Base-by-base conservation (phyloP, 2,113 vertebrate species). In the Carassius auratus region DNA sequence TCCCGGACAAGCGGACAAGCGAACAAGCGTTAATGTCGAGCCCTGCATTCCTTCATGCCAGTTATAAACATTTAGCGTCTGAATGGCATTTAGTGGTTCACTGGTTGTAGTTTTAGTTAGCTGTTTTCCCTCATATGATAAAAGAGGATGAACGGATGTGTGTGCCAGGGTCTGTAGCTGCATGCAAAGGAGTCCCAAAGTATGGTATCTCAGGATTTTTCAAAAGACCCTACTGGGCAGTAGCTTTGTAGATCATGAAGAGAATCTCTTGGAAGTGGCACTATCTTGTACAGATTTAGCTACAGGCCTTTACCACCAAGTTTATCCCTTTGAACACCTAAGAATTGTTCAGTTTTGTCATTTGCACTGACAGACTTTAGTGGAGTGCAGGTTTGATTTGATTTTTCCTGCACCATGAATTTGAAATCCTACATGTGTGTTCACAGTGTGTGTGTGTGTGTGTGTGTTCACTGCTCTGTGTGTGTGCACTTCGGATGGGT, bases 301-400 rank as follows among this genome's bases (percentile, higher is more conserved):
- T 83, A 59, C 33, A 42, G 81, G 50, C 68, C 36, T 83, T 74
- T 83, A 73, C 38, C 12, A 12, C 21, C 48, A 45, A 73, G 50
- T 74, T 73, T 36, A 73, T 19, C 19, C 9, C 50, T 83, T 81
- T 30, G 10, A 80, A 26, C 59, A 12, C 59, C 23, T 1, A 21
- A 42, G 19, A 71, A 59, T 52, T 52, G 23, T 61, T 77, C 23
- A 15, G 30, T 55, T 55, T 76, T 76, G 50, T 76, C 17, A 0
- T 66, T 30, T 33, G 61, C 61, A 66, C 61, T 10, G 26, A 69
- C 8, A 38, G 81, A 38, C 10, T 57, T 79, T 6, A 42, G 33
- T 61, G 52, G 57, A 38, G 55, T 23, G 33, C 81, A 83, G 81
- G 81, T 83, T 74, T 83, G 33, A 59, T 68, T 83, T 74, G 66